These are phyloP conservation scores for Chamaetylas fuelleborni DNA, from an alignment of 2,113 vertebrate species.

Conservation along the genomic window DNA sequence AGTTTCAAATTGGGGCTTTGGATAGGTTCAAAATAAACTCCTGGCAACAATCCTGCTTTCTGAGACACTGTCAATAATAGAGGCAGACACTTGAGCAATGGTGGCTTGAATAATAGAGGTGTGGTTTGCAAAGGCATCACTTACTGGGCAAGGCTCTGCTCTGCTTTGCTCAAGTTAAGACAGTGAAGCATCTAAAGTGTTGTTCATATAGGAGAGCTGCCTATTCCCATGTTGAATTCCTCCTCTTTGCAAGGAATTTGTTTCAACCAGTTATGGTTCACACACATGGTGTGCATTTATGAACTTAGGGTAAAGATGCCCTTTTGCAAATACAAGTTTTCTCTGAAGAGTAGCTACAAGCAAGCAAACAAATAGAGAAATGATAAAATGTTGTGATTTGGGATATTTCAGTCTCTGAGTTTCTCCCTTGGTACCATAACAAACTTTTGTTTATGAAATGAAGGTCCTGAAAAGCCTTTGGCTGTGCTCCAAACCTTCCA, in stretches of 20 bases:
- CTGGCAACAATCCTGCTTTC: neutral
- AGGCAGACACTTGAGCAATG: neutral
- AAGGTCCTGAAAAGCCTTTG: neutral
- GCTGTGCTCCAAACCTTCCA: neutral
- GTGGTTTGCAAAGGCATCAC: neutral
- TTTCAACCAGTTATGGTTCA: neutral
- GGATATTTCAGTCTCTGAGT: neutral
- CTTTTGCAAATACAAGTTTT: neutral
- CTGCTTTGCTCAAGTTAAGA: neutral
- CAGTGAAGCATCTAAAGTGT: neutral
- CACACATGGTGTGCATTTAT: neutral
- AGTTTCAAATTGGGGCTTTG: neutral
- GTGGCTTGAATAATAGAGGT: neutral
- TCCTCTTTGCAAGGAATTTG: neutral
- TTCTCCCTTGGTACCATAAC: neutral
- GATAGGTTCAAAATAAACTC: neutral
- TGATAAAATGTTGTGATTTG: neutral
- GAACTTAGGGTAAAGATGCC: neutral
- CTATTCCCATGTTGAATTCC: neutral
- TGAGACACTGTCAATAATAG: neutral
- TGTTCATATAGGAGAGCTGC: neutral
- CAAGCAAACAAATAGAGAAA: neutral
- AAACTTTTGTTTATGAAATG: neutral
- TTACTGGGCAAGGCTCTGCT: neutral
- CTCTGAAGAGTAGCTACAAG: neutral